Conservation (phyloP, 1,140 invertebrate species). For the Conus betulinus region DNA sequence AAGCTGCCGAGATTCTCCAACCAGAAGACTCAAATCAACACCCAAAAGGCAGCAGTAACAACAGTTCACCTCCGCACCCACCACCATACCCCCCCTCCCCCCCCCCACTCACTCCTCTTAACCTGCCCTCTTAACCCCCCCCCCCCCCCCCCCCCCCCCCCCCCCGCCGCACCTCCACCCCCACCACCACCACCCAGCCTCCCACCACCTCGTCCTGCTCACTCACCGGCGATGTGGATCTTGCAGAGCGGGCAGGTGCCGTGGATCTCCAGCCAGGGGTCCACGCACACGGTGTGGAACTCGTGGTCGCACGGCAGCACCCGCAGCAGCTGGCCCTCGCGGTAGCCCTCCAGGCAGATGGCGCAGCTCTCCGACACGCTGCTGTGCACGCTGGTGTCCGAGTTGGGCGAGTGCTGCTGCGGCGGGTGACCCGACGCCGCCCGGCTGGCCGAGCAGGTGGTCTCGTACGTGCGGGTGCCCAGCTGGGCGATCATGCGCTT, state of each 20-base stretch:
- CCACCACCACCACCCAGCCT: not conserved
- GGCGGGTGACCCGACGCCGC: not conserved
- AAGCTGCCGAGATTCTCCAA: no score
- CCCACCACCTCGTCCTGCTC: no score
- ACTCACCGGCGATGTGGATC: slow-evolving; percentile 74
- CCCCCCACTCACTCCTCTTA: no score
- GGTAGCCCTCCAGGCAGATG: slow-evolving; percentile 76
- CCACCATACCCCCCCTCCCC: no score
- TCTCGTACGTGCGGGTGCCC: slow-evolving; percentile 69
- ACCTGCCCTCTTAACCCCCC: not conserved
- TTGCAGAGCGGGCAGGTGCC: slow-evolving; percentile 75
- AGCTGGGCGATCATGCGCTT: slow-evolving; percentile 72
- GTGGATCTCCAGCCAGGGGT: slow-evolving; percentile 73
- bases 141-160: not conserved
- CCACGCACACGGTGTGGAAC: slow-evolving; percentile 95
- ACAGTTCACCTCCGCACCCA: no score
- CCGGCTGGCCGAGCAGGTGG: not conserved
- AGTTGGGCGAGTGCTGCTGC: not conserved
- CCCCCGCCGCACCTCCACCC: not conserved
- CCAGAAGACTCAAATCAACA: no score
- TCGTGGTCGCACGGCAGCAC: slow-evolving; percentile 95
- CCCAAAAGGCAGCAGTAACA: no score
- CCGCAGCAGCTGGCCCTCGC: slow-evolving; percentile 80
- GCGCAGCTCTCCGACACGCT: slow-evolving; percentile 72
- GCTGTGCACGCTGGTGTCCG: slow-evolving; percentile 55